Conservation (phyloP, 92 coral and sea anemone species). For the Epizoanthus illoricatus region DNA sequence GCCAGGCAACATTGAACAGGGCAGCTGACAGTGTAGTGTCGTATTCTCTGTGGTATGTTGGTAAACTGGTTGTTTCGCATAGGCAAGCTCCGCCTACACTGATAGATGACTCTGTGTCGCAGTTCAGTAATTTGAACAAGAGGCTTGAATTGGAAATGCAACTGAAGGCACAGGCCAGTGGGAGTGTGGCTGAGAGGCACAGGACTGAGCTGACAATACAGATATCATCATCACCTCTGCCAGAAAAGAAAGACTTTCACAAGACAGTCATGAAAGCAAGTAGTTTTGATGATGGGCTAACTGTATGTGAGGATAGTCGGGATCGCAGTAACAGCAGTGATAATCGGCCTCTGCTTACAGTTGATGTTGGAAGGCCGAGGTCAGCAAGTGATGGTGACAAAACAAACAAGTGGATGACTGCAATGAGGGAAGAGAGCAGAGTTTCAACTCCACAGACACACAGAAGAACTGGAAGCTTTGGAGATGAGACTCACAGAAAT, state of each 20-base stretch:
- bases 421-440: conserved; percentile 2
- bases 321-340: conserved; percentile 23
- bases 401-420: conserved; percentile 15
- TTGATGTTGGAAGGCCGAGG: conserved; percentile 69
- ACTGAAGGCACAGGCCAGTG: conserved; percentile 45
- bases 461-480: conserved; percentile 59
- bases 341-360: background rate
- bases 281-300: conserved; percentile 62
- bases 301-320: conserved; percentile 40
- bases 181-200: conserved; percentile 14
- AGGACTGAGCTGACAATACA: conserved; percentile 36
- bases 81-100: conserved; percentile 93
- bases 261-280: conserved; percentile 51
- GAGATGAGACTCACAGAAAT: conserved; percentile 62
- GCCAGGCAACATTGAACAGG: conserved; percentile 25
- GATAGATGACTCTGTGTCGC: conserved; percentile 81
- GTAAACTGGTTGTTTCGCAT: conserved; percentile 85
- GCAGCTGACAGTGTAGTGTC: conserved; percentile 44
- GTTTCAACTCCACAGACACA: conserved; percentile 46
- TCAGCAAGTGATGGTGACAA: conserved; percentile 96
- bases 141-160: conserved; percentile 65
- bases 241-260: conserved; percentile 41
- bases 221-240: conserved; percentile 42
- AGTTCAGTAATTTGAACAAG: conserved; percentile 66
- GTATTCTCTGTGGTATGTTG: conserved; percentile 81